Evolutionary conservation across 2,888 invertebrate genomes (phyloP), one percentile per base, ranked within the genome.

Genomic region (Strigamia transsilvanica): DNA sequence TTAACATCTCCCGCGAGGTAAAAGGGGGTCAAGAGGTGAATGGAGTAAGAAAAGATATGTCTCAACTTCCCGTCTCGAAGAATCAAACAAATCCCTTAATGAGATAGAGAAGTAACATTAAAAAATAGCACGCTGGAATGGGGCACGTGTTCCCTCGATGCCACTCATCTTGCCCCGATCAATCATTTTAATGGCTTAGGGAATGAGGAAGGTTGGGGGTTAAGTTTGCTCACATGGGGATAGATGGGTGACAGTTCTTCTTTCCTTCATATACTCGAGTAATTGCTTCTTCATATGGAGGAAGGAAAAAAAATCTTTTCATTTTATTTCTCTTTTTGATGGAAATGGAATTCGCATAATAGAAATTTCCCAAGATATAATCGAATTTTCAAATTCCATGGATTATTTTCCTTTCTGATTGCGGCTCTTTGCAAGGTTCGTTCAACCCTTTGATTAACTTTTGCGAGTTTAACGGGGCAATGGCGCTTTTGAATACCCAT

Each of bases 101-200:
- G 61, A 61, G 61, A 61, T 61, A 61, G 61, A 23, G 21, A 61
- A 23, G 9, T 18, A 61, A 12, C 61, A 61, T 18, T 23, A 61
- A 23, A 61, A 61, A 12, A 23, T n/a, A 61, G 21, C 13, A 61
- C 13, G 61, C 10, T 10, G 61, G 4, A 23, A 21, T 18, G 61
- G 23, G 61, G 21, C 61, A 61, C 61, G 61, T 61, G 61, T 21
- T 61, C 61, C 61, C 61, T 61, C 18, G 61, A 61, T 61, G 61
- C 61, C 61, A 61, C 61, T 61, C 61, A 61, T 61, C 61, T 61
- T 61, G 18, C 15, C 23, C 61, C 21, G 61, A 61, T 61, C 61
- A 61, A 61, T 61, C 61, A 61, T 61, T 61, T 61, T 61, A 61
- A 61, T 61, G 61, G 61, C 46, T 61, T 61, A 61, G 61, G 61